Base-by-base conservation (phyloP, 92 coral and sea anemone species). In the Plumapathes pennacea region DNA sequence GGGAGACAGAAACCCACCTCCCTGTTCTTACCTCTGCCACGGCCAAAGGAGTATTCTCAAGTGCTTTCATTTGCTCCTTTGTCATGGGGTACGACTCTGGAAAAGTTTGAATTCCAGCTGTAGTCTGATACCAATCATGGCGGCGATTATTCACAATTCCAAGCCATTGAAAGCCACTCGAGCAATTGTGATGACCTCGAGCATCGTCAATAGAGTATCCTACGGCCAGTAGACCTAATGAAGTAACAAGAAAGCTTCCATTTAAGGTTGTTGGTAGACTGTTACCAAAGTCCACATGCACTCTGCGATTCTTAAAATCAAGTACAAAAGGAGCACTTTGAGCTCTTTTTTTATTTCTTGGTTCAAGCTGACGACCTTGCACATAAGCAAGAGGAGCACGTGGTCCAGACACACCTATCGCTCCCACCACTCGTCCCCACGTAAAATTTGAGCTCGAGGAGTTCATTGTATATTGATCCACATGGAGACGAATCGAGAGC, bases 221-320 rank as follows among this genome's bases (percentile, higher is more conserved):
- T 34, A 88, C 67, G 30, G 64, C 60, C 31, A 72, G 46, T 4
- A 62, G 36, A 14, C 53, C 66, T 0, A 77, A 31, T 27, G 46
- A 20, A 0, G 27, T 26, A 4, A 73, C 57, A 40, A 30, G 58
- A 31, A 56, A 43, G 15, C 38, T 19, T 9, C 96, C 96, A 18
- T 58, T 62, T 8, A 46, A 38, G 14, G 41, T 21, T 18, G 44
- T 78, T 10, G 75, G 86, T 3, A 83, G 41, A 48, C 75, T 57
- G 63, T 88, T 88, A 22, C 90, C 90, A 20, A 88, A 57, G 66
- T 88, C 96, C 2, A 83, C 20, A 29, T 31, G 54, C 19, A 81
- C 19, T 23, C 37, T 57, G n/a, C 55, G 20, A n/a, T 37, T 54
- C 2, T 9, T 25, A 10, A 48, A 25, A 19, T 77, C 85, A 38